A percentile compares a stretch with the other conserved stretches of the same genome.
phyloP scores from a whole-genome alignment of 2,797 vertebrate genomes.

The Mormyrops attenuatus region DNA sequence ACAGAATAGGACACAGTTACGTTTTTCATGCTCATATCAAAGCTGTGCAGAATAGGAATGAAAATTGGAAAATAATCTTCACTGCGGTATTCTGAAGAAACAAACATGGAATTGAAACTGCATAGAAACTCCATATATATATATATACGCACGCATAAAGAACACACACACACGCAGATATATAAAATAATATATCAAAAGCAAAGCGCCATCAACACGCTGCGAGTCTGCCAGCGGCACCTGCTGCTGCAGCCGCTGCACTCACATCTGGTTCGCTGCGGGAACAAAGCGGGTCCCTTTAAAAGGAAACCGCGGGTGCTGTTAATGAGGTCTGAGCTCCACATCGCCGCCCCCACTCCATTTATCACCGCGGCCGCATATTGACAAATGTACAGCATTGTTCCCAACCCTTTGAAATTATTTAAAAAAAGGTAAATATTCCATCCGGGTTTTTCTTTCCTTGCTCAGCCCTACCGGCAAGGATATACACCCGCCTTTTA shows the following conservation, averaged over 20 bases:
- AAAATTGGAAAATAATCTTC: not conserved
- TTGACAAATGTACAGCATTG: constrained; percentile 6
- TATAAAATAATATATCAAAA: constrained; percentile 4
- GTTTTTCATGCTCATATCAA: not conserved
- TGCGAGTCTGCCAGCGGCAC: not conserved
- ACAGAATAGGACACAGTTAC: not conserved
- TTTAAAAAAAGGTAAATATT: not conserved
- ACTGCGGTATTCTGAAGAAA: not conserved
- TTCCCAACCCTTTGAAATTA: not conserved
- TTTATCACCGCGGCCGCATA: not conserved
- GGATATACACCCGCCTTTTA: not conserved
- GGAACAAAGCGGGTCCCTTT: not conserved
- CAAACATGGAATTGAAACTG: not conserved
- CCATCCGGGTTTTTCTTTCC: not conserved
- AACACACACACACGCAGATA: not conserved
- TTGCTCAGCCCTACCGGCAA: not conserved
- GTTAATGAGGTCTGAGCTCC: constrained; percentile 1
- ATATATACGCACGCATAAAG: not conserved
- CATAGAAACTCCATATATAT: not conserved
- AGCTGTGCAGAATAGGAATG: not conserved
- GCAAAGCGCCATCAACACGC: not conserved
- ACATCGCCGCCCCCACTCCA: not conserved
- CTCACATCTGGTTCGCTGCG: not conserved
- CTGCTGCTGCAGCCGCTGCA: not conserved
- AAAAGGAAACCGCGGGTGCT: constrained; percentile 1